phyloP scores from a whole-genome alignment of 1,140 invertebrate genomes.

The Bactericera cockerelli region DNA sequence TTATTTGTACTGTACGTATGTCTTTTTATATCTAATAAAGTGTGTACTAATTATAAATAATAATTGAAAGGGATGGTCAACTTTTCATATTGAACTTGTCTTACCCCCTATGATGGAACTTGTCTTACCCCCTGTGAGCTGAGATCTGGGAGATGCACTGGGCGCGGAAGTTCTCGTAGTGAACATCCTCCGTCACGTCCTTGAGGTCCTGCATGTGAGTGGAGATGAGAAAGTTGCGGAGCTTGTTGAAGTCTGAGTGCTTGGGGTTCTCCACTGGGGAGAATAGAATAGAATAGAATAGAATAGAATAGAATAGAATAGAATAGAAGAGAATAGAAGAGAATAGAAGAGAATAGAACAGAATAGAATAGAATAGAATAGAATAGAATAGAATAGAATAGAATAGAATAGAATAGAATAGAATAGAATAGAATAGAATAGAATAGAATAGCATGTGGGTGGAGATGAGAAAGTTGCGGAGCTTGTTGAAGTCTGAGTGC shows the following conservation, averaged over 20 bases:
- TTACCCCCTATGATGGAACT: conserved; percentile 45
- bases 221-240: conserved; percentile 91
- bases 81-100: too few relatives aligned
- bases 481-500: conserved; percentile 93
- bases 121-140: conserved; percentile 45
- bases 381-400: too few relatives aligned
- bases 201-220: conserved; percentile 93
- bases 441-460: conserved; percentile 94
- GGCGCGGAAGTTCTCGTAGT: conserved; percentile 90
- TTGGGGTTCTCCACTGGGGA: conserved; percentile 82
- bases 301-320: too few relatives aligned
- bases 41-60: too few relatives aligned
- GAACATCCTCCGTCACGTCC: conserved; percentile 85
- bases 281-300: conserved; percentile 14
- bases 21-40: too few relatives aligned
- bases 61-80: too few relatives aligned
- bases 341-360: too few relatives aligned
- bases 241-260: conserved; percentile 93
- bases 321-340: too few relatives aligned
- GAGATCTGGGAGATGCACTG: conserved; percentile 81
- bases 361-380: too few relatives aligned
- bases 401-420: too few relatives aligned
- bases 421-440: too few relatives aligned
- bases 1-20: too few relatives aligned
- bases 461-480: conserved; percentile 91